Percentiles rank a stretch among this genome's conserved stretches.
These are phyloP conservation scores for Caenorhabditis imperialis DNA, from an alignment of 2,888 invertebrate species.

Conservation along the genomic window DNA sequence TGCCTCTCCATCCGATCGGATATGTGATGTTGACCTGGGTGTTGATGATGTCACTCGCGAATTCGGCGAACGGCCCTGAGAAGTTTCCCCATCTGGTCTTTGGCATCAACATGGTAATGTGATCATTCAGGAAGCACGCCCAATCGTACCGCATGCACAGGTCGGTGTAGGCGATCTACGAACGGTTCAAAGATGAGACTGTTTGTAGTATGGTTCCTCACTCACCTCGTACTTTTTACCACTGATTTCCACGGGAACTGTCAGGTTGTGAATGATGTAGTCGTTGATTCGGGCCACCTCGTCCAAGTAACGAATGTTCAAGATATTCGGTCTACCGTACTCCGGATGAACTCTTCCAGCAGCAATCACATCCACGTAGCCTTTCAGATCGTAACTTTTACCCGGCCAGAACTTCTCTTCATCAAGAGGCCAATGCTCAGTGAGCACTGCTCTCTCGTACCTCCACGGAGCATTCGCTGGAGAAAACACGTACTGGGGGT, in stretches of 20 bases:
- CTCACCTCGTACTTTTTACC: constrained; percentile 66
- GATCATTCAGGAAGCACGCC: constrained; percentile 77
- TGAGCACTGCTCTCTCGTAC: constrained; percentile 71
- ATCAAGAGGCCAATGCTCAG: constrained; percentile 77
- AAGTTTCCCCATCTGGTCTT: constrained; percentile 73
- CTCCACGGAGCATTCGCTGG: constrained; percentile 76
- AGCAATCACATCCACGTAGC: constrained; percentile 77
- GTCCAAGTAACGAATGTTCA: constrained; percentile 70
- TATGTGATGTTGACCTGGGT: constrained; percentile 77
- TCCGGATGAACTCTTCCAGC: constrained; percentile 67
- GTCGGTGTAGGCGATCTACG: constrained; percentile 86
- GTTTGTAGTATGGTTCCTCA: neutral
- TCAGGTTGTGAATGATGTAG: constrained; percentile 75
- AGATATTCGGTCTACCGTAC: constrained; percentile 74
- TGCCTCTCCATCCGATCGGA: constrained; percentile 78
- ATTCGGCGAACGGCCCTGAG: constrained; percentile 71
- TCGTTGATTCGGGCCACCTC: constrained; percentile 76
- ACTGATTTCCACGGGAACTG: constrained; percentile 69
- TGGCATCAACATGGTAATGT: constrained; percentile 80
- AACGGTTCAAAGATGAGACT: neutral
- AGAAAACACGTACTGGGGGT: constrained; percentile 77
- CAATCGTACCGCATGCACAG: constrained; percentile 83
- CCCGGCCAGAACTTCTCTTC: constrained; percentile 77
- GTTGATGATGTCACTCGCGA: constrained; percentile 75
- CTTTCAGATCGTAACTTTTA: constrained; percentile 74